A percentile compares a stretch with the other conserved stretches of the same genome.
phyloP scores from a whole-genome alignment of 2,888 invertebrate species.

The Pterobdella sp. region DNA sequence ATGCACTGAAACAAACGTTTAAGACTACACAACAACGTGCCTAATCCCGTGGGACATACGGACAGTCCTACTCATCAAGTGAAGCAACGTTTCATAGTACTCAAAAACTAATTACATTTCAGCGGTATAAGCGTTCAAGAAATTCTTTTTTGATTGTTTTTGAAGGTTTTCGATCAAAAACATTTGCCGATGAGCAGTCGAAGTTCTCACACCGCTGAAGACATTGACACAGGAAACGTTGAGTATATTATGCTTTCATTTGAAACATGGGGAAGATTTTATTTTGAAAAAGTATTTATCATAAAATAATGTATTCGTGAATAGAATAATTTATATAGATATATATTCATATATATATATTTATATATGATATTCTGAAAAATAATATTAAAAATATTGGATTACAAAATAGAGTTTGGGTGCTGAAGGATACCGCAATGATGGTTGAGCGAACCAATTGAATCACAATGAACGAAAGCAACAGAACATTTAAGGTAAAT shows the following conservation, averaged over 20 bases:
- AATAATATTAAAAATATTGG: neutral
- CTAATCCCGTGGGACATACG: no score
- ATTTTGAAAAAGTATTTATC: neutral
- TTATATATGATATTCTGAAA: slow-evolving; percentile 9
- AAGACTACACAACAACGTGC: no score
- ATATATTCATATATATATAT: slow-evolving; percentile 20
- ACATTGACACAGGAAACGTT: neutral
- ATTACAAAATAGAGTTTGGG: slow-evolving; percentile 5
- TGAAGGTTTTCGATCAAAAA: no score
- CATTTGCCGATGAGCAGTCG: no score
- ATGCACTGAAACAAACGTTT: no score
- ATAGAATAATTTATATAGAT: slow-evolving; percentile 10
- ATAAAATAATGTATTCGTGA: neutral
- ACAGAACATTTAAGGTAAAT: neutral
- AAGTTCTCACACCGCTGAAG: neutral
- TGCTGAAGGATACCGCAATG: neutral
- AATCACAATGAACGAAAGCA: neutral
- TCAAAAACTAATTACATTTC: no score
- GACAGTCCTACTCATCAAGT: no score
- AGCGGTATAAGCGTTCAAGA: no score
- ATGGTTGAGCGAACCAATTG: neutral
- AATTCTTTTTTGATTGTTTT: no score
- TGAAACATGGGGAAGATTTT: neutral
- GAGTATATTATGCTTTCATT: neutral
- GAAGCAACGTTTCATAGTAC: no score